These are phyloP conservation scores for Hippolais icterina DNA, from an alignment of 2,113 vertebrate genomes.

Conservation along the genomic window DNA sequence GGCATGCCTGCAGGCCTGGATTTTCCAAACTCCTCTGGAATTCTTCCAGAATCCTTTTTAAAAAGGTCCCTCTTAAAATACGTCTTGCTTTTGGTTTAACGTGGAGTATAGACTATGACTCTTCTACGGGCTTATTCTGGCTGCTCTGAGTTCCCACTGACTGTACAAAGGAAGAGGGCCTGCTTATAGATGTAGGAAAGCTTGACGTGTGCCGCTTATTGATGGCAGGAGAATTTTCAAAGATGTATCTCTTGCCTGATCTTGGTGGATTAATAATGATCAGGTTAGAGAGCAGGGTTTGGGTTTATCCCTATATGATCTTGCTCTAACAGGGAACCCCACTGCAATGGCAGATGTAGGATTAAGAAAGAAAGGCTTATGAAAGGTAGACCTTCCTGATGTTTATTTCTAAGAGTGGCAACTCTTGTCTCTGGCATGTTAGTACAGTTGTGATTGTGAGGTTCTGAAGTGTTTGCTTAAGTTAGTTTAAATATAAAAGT, in stretches of 20 bases:
- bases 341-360: not conserved
- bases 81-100: not conserved
- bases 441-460: not conserved
- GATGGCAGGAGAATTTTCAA: not conserved
- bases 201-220: not conserved
- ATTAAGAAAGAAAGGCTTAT: not conserved
- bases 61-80: not conserved
- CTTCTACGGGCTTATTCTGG: not conserved
- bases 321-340: not conserved
- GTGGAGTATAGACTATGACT: fast-evolving
- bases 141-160: not conserved
- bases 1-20: not conserved
- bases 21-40: not conserved
- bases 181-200: not conserved
- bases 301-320: not conserved
- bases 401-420: not conserved
- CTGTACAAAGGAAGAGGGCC: not conserved
- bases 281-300: not conserved
- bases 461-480: not conserved
- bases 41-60: not conserved
- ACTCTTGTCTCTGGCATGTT: not conserved
- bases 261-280: not conserved
- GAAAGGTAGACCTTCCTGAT: not conserved
- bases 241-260: not conserved
- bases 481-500: not conserved